Conservation (phyloP, 2,888 invertebrate genomes). For the Heliconius ethilla region DNA sequence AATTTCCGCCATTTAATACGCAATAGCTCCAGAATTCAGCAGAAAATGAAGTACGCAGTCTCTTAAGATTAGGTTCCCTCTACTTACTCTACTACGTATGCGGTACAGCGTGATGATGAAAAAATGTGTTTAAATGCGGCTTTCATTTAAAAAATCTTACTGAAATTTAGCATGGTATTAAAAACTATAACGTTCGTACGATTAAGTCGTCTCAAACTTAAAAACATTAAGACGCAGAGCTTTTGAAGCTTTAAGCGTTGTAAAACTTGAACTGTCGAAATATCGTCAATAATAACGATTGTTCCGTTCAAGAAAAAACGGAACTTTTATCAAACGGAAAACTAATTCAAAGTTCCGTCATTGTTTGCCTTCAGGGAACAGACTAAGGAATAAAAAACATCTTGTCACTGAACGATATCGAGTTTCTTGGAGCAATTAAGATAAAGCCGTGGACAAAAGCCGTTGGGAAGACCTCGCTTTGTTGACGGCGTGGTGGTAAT, state of each 20-base stretch:
- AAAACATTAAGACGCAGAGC: background rate
- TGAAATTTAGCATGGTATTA: background rate
- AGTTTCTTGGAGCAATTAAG: constrained; percentile 80
- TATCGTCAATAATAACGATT: constrained; percentile 61
- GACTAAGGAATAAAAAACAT: constrained; percentile 75
- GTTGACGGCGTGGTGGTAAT: constrained; percentile 56
- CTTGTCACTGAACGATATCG: constrained; percentile 78
- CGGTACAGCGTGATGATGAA: background rate
- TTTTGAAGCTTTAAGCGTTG: constrained; percentile 31
- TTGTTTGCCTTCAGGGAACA: constrained; percentile 70
- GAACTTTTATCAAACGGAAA: constrained; percentile 70
- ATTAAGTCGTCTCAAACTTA: background rate
- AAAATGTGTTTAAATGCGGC: background rate
- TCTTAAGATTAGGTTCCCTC: background rate
- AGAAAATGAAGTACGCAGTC: background rate
- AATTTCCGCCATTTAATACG: too few species aligned
- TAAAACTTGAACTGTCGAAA: constrained; percentile 58
- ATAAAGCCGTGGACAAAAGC: constrained; percentile 76
- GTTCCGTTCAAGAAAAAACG: constrained; percentile 59
- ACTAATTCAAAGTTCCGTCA: constrained; percentile 78
- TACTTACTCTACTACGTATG: background rate
- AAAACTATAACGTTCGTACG: background rate
- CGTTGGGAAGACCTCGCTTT: constrained; percentile 56
- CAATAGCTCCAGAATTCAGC: too few species aligned
- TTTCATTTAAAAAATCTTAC: background rate